Conservation (phyloP, 2,113 vertebrate genomes). For the Brachyhypopomus occidentalis region DNA sequence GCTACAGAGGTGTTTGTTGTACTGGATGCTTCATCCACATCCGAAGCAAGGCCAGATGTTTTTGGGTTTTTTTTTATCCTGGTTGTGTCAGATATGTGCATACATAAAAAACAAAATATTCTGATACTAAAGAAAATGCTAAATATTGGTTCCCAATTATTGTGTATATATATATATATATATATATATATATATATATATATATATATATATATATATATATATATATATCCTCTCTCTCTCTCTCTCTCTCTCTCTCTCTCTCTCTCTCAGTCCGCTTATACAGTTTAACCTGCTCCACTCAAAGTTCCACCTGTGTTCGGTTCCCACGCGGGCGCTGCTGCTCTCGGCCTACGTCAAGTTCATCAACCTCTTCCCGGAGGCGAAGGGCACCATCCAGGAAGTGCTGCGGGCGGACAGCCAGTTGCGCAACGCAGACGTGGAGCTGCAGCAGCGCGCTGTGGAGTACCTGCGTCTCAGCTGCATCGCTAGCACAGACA, state of each 20-base stretch:
- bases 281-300: slow-evolving; percentile 93
- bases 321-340: slow-evolving; percentile 86
- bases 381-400: slow-evolving; percentile 92
- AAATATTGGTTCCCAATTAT: no score
- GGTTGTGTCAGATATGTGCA: no score
- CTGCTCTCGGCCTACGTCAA: slow-evolving; percentile 93
- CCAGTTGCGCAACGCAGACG: slow-evolving; percentile 89
- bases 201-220: no score
- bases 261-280: slow-evolving; percentile 73
- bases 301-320: slow-evolving; percentile 93
- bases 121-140: no score
- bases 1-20: no score
- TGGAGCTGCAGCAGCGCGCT: slow-evolving; percentile 90
- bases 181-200: no score
- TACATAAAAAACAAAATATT: no score
- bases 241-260: background rate
- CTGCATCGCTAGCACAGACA: slow-evolving; percentile 89
- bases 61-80: no score
- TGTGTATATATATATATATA: no score
- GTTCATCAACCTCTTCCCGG: slow-evolving; percentile 94
- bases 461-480: slow-evolving; percentile 93
- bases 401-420: slow-evolving; percentile 90
- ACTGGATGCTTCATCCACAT: no score
- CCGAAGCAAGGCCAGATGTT: no score
- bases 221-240: no score